Conservation (phyloP, 2,113 vertebrate genomes). For the Cebus imitator region DNA sequence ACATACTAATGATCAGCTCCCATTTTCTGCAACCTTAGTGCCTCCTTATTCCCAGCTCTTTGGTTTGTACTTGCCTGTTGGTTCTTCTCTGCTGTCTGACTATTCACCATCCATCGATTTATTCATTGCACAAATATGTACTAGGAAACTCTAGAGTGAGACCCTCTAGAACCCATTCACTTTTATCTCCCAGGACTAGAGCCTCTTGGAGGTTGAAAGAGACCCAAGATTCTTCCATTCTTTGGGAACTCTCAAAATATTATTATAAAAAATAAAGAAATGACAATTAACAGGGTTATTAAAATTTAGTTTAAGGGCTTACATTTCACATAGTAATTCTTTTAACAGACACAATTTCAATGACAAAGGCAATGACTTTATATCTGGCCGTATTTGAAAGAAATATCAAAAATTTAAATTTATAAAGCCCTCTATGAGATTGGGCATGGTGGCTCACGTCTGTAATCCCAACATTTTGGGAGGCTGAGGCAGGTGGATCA, state of each 20-base stretch:
- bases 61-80: not conserved
- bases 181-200: not conserved
- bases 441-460: too few relatives aligned
- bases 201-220: not conserved
- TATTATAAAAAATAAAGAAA: constrained; percentile 26
- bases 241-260: not conserved
- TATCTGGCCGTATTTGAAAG: not conserved
- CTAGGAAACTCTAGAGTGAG: not conserved
- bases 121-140: not conserved
- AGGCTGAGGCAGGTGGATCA: too few relatives aligned
- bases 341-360: not conserved
- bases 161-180: not conserved
- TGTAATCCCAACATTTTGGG: too few relatives aligned
- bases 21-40: not conserved
- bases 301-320: constrained; percentile 33
- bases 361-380: not conserved
- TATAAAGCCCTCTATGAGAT: not conserved
- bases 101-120: not conserved
- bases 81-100: not conserved
- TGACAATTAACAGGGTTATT: not conserved
- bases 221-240: not conserved
- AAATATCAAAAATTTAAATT: not conserved
- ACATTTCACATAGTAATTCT: not conserved
- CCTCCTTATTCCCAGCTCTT: not conserved
- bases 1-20: not conserved